phyloP scores from a whole-genome alignment of 2,797 vertebrate species.

The Holocentrus rufus region DNA sequence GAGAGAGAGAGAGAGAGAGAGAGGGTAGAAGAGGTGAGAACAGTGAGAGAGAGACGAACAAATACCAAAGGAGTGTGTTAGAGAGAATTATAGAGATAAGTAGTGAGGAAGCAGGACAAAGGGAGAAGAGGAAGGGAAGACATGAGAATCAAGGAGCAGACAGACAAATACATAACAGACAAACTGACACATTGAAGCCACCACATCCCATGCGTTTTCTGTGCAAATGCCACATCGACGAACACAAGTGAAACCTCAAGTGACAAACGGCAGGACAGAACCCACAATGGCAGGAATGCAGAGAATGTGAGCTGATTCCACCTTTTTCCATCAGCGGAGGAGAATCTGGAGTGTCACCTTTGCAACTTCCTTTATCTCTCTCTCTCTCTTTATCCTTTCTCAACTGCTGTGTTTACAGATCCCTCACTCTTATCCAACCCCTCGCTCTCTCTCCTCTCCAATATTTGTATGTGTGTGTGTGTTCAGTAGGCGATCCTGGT shows the following conservation, averaged over 20 bases:
- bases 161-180: conserved; percentile 43
- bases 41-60: not conserved
- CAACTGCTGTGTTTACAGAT: conserved; percentile 2
- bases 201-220: conserved; percentile 61
- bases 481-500: conserved; percentile 41
- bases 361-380: conserved; percentile 4
- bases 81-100: no score
- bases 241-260: conserved; percentile 22
- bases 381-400: not conserved
- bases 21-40: not conserved
- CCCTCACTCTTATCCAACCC: not conserved
- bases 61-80: not conserved
- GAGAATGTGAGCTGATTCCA: conserved; percentile 66
- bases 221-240: conserved; percentile 48
- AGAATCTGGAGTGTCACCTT: conserved; percentile 30
- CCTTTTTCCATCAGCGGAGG: conserved; percentile 69
- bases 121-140: conserved; percentile 3
- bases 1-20: not conserved
- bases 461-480: conserved; percentile 17
- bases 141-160: conserved; percentile 15
- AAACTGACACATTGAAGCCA: conserved; percentile 17
- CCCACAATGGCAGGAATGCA: conserved; percentile 59
- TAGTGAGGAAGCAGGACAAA: not conserved
- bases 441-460: not conserved
- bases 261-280: conserved; percentile 45